A percentile compares a stretch with the other conserved stretches of the same genome.
phyloP scores from a whole-genome alignment of 1,140 invertebrate genomes.

The Trichogramma pretiosum region DNA sequence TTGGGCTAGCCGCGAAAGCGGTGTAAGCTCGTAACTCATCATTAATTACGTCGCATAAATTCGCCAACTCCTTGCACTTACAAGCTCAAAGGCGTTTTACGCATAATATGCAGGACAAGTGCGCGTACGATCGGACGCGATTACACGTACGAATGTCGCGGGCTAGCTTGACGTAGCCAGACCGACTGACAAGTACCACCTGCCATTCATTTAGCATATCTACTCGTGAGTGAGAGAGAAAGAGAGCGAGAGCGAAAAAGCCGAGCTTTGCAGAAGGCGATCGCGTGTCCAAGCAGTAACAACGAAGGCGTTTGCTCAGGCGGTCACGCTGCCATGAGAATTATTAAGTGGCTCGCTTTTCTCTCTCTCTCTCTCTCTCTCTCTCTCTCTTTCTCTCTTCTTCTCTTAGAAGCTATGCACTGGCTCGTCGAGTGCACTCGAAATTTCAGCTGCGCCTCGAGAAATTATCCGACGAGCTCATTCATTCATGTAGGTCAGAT shows the following conservation, averaged over 20 bases:
- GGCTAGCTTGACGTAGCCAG: too few relatives aligned
- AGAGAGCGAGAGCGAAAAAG: too few relatives aligned
- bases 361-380: conserved; percentile 1
- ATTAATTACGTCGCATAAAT: conserved; percentile 34
- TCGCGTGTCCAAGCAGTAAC: neutral
- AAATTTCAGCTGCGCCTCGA: too few relatives aligned
- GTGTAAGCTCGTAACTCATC: conserved; percentile 26
- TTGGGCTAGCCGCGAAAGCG: conserved; percentile 15
- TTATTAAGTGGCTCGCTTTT: neutral
- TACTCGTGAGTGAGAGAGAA: neutral
- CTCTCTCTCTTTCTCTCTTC: neutral
- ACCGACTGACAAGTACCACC: neutral
- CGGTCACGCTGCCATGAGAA: too few relatives aligned
- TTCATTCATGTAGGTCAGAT: too few relatives aligned
- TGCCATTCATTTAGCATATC: conserved; percentile 5
- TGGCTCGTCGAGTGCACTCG: too few relatives aligned
- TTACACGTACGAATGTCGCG: too few relatives aligned
- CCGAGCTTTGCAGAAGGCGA: neutral
- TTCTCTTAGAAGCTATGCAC: too few relatives aligned
- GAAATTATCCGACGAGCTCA: too few relatives aligned
- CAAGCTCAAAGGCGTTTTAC: conserved; percentile 14
- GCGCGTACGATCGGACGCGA: neutral
- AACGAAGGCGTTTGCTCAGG: neutral
- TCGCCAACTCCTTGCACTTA: conserved; percentile 11
- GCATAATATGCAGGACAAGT: too few relatives aligned